Base-by-base conservation (phyloP, 2,888 invertebrate species). In the Fabriciana adippe region DNA sequence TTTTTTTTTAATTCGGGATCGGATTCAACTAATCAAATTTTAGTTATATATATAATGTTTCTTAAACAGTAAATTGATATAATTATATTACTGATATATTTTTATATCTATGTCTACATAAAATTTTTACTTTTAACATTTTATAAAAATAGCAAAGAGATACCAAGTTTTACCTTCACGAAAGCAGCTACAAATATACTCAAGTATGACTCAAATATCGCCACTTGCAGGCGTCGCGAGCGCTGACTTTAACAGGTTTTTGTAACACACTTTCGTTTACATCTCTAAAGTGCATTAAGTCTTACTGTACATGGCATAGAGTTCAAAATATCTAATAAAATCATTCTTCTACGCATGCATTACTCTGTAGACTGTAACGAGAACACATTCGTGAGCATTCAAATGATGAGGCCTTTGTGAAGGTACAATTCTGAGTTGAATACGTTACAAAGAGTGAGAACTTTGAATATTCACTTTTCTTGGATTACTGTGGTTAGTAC, bases 151-250 rank as follows among this genome's bases (percentile, higher is more conserved):
- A 6, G 35, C 35, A 35, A 35, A 35, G 8, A 35, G 8, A 6
- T 6, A 6, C 6, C 1, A 35, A 35, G 35, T 50, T 50, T 2
- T 14, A n/a, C 50, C 4, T 15, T 50, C n/a, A 50, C 6, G 14
- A 50, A 50, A 35, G 35, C 8, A 35, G 35, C 35, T 13, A 82
- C 84, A 83, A 84, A 84, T 84, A 82, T 78, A 78, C 78, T 75
- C 78, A 78, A 81, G 78, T 79, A 66, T 50, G 35, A 31, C 74
- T 76, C 74, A 78, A 78, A 79, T 88, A 86, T 89, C 83, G 83
- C 89, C 87, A 86, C 87, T 89, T 87, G 85, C 89, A 88, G 89
- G 79, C 87, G 80, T 79, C 79, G 80, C 80, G 79, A 80, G 78
- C 78, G 78, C 78, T 77, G 78, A 79, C 81, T 77, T 75, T 75